Percentiles rank a stretch among this genome's conserved stretches.
These are phyloP conservation scores for Leuciscus idus DNA, from an alignment of 2,113 vertebrate species.

Conservation along the genomic window DNA sequence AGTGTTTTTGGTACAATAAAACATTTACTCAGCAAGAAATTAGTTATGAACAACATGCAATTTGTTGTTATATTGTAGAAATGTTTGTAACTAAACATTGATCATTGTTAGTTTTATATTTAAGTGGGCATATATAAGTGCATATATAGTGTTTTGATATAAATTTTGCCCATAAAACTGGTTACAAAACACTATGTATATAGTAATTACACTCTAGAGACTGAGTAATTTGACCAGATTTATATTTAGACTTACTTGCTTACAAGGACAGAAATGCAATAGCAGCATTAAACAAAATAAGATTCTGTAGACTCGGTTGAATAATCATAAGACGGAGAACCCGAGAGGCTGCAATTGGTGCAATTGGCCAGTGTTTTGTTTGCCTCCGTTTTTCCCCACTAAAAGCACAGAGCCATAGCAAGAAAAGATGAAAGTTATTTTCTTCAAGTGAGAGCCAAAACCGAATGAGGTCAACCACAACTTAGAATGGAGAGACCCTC, in stretches of 20 bases:
- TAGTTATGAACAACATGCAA: not conserved
- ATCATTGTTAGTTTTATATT: not conserved
- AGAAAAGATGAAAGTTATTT: slow-evolving; percentile 47
- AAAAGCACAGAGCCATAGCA: slow-evolving; percentile 39
- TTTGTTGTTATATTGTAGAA: not conserved
- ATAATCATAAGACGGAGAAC: slow-evolving; percentile 20
- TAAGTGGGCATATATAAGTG: not conserved
- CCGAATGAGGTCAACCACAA: slow-evolving; percentile 53
- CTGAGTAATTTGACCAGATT: not conserved
- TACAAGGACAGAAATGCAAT: not conserved
- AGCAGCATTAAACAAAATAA: not conserved
- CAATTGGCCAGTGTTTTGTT: slow-evolving; percentile 18
- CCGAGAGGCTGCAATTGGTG: slow-evolving; percentile 27
- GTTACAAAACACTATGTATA: not conserved
- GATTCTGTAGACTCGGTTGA: slow-evolving; percentile 1
- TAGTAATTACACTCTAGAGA: not conserved
- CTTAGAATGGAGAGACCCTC: slow-evolving; percentile 36
- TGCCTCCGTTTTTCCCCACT: slow-evolving; percentile 8
- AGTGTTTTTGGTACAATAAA: not conserved
- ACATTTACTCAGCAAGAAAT: not conserved
- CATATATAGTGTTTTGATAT: not conserved
- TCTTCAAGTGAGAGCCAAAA: slow-evolving; percentile 41
- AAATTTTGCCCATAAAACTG: not conserved
- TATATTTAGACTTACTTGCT: not conserved
- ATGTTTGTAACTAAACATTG: not conserved